phyloP scores from a whole-genome alignment of 35 echinoderm and acorn worm genomes.

The Chiridota heheva region DNA sequence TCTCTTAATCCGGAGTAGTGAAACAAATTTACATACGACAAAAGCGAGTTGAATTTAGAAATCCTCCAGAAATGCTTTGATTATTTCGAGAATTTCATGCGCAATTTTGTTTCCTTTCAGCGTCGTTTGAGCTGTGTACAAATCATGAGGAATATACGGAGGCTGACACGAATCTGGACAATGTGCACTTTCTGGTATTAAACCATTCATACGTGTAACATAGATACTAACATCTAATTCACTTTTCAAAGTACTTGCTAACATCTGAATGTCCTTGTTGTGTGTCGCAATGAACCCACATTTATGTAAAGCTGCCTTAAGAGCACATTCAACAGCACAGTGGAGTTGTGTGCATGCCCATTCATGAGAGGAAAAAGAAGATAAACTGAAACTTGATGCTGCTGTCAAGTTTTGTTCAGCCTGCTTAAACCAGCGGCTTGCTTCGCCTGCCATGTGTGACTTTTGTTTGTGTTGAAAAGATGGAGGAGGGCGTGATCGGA shows the following conservation, averaged over 20 bases:
- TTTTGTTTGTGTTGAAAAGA: too few species aligned
- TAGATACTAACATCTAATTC: background rate
- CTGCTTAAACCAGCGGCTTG: background rate
- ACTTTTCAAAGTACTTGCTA: background rate
- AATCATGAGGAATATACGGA: too few species aligned
- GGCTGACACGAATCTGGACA: too few species aligned
- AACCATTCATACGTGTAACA: background rate
- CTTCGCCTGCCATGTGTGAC: background rate
- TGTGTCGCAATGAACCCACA: constrained; percentile 5
- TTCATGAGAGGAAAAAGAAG: background rate
- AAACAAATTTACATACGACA: too few species aligned
- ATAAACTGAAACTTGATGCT: background rate
- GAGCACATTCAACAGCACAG: background rate
- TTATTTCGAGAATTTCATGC: too few species aligned
- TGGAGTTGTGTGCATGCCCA: background rate
- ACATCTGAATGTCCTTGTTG: background rate
- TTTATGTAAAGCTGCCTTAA: background rate
- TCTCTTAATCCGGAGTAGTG: too few species aligned
- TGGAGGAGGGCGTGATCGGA: background rate
- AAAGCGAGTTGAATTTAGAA: too few species aligned
- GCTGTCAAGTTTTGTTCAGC: background rate
- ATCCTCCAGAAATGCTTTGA: too few species aligned
- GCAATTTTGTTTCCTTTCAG: too few species aligned
- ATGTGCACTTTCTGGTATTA: too few species aligned
- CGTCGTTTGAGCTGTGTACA: too few species aligned